Base-by-base conservation (phyloP, 2,888 invertebrate species). In the Meta bourneti region DNA sequence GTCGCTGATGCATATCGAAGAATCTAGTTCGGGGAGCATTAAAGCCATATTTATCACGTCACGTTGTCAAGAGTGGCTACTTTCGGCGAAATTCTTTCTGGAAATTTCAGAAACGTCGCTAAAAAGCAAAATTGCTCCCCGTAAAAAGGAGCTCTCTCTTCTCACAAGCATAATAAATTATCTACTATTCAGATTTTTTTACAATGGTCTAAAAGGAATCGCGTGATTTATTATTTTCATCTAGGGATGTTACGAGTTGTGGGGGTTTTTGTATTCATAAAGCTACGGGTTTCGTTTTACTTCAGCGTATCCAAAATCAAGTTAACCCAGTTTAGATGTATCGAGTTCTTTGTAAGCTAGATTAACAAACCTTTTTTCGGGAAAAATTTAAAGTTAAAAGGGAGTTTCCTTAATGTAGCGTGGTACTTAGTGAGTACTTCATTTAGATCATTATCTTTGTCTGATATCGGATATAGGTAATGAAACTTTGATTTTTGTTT, bases 11-110 rank as follows among this genome's bases (percentile, higher is more conserved):
- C 61, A 61, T 61, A 9, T 61, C 61, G 61, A 16, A 61, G 61
- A 61, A 61, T 61, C 11, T 61, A 16, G 61, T 61, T 61, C 9
- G 7, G 16, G 61, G 6, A 11, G 61, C 61, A 61, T 61, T 61
- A 61, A 61, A 61, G 61, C 61, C 61, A 61, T 61, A 61, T 61
- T 61, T 61, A 61, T 61, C 61, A 61, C 61, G 61, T 61, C 61
- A 61, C 61, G 61, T 61, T 61, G 61, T 61, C 61, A 61, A 61
- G 61, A 61, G 13, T 61, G 11, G 61, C 61, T 16, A 61, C 61
- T 61, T 61, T 61, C 61, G 61, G 61, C 61, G 61, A 61, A 61
- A 61, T 61, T 61, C 61, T 61, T 61, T 61, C 8, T 11, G 61
- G 61, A 61, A 61, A 61, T 61, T 61, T 61, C 61, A 16, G 11